phyloP scores from a whole-genome alignment of 1,140 invertebrate genomes.

The Trypoxylus dichotomus region DNA sequence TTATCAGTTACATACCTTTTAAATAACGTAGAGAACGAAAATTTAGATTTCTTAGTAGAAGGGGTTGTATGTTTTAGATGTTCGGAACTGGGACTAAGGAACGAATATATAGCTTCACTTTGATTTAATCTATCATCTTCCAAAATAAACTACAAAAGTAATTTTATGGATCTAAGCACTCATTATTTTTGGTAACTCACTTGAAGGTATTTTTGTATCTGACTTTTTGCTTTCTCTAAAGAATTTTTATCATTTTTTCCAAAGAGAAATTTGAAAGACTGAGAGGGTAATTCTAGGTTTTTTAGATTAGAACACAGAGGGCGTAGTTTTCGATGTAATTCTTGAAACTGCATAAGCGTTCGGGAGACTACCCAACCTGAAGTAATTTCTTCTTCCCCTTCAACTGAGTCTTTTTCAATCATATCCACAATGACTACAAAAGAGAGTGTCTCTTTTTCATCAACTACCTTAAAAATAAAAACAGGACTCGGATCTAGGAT shows the following conservation, averaged over 20 bases:
- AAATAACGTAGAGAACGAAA: constrained; percentile 83
- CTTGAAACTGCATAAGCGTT: constrained; percentile 81
- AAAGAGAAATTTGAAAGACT: constrained; percentile 77
- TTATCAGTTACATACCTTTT: constrained; percentile 72
- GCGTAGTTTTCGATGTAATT: constrained; percentile 80
- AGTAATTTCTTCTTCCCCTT: constrained; percentile 66
- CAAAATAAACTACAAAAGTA: constrained; percentile 69
- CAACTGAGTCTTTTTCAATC: constrained; percentile 62
- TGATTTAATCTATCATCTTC: constrained; percentile 84
- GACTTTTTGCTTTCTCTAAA: constrained; percentile 77
- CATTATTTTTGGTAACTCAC: constrained; percentile 56
- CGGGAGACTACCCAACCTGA: constrained; percentile 84
- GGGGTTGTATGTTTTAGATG: constrained; percentile 77
- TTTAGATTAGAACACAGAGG: constrained; percentile 79
- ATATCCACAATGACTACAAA: constrained; percentile 84
- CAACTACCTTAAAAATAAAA: constrained; percentile 6
- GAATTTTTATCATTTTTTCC: constrained; percentile 77
- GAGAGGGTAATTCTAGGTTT: constrained; percentile 77
- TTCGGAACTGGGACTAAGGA: constrained; percentile 86
- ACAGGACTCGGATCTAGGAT: no score
- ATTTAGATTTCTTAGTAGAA: constrained; percentile 78
- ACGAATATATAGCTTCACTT: constrained; percentile 86
- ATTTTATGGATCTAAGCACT: neutral
- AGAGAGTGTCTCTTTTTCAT: constrained; percentile 67
- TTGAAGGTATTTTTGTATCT: constrained; percentile 84